Base-by-base conservation (phyloP, 2,888 invertebrate genomes). In the Argyra leucocephala region DNA sequence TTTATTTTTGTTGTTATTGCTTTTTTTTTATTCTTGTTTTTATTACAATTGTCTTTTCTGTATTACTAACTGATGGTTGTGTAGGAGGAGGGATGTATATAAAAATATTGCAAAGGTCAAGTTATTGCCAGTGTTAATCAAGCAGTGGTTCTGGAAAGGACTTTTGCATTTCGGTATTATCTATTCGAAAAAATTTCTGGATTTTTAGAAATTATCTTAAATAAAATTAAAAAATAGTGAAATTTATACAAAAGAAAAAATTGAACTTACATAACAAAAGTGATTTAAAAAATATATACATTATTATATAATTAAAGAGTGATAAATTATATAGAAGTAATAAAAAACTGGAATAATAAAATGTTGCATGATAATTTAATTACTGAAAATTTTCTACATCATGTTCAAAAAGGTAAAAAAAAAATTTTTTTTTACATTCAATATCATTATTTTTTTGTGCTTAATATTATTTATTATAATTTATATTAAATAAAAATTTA, bases 351-450 rank as follows among this genome's bases (percentile, higher is more conserved):
- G 21, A 57, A 12, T 21, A 70, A 65, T 48, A 76, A 74, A 75
- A 73, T 78, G 73, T 73, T 78, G 66, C 76, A 78, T 69, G 77
- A 78, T 68, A 77, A 78, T 71, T 66, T 76, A 23, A 71, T 77
- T 66, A 67, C 78, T 7, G 76, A 76, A 61, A 74, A 78, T 67
- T 76, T 78, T 69, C 71, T 73, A 60, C 66, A 76, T 67, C 78
- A 78, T 70, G 68, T 76, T 2, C 77, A 77, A 72, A 74, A 73
- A 65, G 77, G 77, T 77, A 68, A 60, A 24, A 5, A 22, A 18
- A 22, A 48, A 48, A 21, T 48, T 48, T n/a, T 22, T 57, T 18
- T 9, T 57, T 36, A 22, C 4, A 2, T n/a, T 4, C 12, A 37
- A 37, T 37, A 37, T 37, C 26, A 26, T 26, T 26, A 26, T 26